Evolutionary conservation across 2,888 invertebrate genomes (phyloP), one percentile per base, ranked within the genome.

Genomic region (Hoplodrina ambigua): DNA sequence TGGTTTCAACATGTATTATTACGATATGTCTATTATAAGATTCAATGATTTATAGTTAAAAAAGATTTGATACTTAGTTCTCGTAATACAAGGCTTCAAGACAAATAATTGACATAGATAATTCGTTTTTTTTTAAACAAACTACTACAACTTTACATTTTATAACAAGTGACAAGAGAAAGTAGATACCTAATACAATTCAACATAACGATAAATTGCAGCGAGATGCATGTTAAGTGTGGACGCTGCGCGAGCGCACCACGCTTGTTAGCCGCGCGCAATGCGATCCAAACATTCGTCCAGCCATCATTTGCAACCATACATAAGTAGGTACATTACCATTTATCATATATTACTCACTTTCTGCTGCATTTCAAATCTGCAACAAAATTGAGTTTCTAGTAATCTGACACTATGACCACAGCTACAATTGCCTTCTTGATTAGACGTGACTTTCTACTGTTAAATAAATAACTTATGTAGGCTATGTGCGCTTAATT

Each of bases 121-220:
- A 10, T 13, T 41, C n/a, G n/a, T n/a, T 2, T 13, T 41, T 13
- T 2, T 33, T 33, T 33, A 33, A 33, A 33, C 33, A 7, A 25
- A 25, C 25, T 25, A 2, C 25, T 2, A 25, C 25, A 25, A 25
- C 25, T 8, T 37, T 37, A 8, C 1, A 37, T 75, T 66, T 69
- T 60, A 64, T 70, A 68, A 80, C 80, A 86, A 87, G 78, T 85
- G 83, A 86, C 73, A 79, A 83, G 89, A 89, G 90, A 91, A 91
- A 90, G 89, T 46, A 44, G 15, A 46, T 46, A 46, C 1, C 4
- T 37, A 41, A 76, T 78, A 84, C 81, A 82, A 82, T 85, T 86
- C 85, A 78, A 78, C 83, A 84, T 83, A 80, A 85, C 76, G 80
- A 85, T 88, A 88, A 89, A 89, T 89, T 87, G 85, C 87, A 85